Base-by-base conservation (phyloP, 2,888 invertebrate genomes). In the Melanotus villosus region DNA sequence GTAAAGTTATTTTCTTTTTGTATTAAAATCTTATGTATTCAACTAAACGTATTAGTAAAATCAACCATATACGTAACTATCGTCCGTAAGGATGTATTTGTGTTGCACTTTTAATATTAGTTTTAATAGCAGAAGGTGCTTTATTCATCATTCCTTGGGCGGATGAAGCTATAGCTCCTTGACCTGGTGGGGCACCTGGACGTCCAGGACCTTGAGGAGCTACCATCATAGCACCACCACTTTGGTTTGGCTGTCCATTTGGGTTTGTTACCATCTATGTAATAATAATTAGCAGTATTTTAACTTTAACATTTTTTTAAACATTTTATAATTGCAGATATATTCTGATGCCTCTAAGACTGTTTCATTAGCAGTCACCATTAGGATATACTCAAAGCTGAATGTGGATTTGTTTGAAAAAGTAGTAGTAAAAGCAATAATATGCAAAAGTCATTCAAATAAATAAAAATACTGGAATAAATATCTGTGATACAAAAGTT, bases 21-120 rank as follows among this genome's bases (percentile, higher is more conserved):
- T n/a, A n/a, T n/a, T n/a, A n/a, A n/a, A n/a, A n/a, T n/a, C n/a
- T n/a, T n/a, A n/a, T n/a, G n/a, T n/a, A n/a, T n/a, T n/a, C n/a
- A n/a, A n/a, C n/a, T n/a, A n/a, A n/a, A n/a, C n/a, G n/a, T n/a
- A n/a, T n/a, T n/a, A n/a, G n/a, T n/a, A n/a, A n/a, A n/a, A n/a
- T n/a, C n/a, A n/a, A n/a, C n/a, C n/a, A n/a, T n/a, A n/a, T n/a
- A n/a, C n/a, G n/a, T n/a, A n/a, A 26, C 36, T 86, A 90, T 83
- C 92, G 88, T 79, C 90, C 90, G 81, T 96, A 96, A 0, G 95
- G 95, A 86, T 96, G 95, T 74, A 95, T 93, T 85, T 94, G 93
- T 72, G 92, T 91, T 2, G 95, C 96, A 65, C 96, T 92, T 85
- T 96, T 96, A 72, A 97, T 96, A 81, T 96, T 96, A 0, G 96